Evolutionary conservation across 2,113 vertebrate species (phyloP), one percentile per base, ranked within the genome.

Genomic region (Eulacestoma nigropectus): DNA sequence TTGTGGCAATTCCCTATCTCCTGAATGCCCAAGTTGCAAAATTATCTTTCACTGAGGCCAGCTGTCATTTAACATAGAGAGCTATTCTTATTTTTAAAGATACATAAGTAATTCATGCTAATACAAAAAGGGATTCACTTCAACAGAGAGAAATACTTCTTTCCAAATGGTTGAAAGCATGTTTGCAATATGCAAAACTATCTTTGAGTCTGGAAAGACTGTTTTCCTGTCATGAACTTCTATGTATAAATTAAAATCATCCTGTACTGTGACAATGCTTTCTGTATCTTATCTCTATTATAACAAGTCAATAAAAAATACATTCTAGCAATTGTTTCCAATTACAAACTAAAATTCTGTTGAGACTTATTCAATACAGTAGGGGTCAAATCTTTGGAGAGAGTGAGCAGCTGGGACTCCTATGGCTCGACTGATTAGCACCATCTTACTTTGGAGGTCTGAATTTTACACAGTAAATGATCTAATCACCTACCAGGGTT

Each of bases 381-480:
- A 93, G 26, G 47, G 26, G 10, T 84, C 19, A 90, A 95, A 95
- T 87, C 39, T 26, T 60, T 81, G 64, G 64, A 68, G 75, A 94
- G 23, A 15, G 27, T 86, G 56, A 89, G 60, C 64, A 92, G 39
- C 59, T 83, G 55, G 85, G 27, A 80, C n/a, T 83, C 72, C 56
- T 67, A 11, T 53, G 37, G 67, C 55, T 89, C 33, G 0, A 13
- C 41, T 78, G 73, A 82, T 89, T 78, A 90, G 47, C 63, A 81
- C n/a, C 60, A 64, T 85, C 41, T 95, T 56, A 72, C 72, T 93
- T 68, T 74, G 57, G 73, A 78, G 30, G 29, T 60, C 33, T 7
- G 17, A 88, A 93, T 84, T 94, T 95, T 97, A 93, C 82, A 85
- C 81, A 90, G 89, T 75, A 97, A 96, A 95, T 96, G 91, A 96